Evolutionary conservation across 2,113 vertebrate genomes (phyloP).

Genomic region (Scartelaos histophorus): DNA sequence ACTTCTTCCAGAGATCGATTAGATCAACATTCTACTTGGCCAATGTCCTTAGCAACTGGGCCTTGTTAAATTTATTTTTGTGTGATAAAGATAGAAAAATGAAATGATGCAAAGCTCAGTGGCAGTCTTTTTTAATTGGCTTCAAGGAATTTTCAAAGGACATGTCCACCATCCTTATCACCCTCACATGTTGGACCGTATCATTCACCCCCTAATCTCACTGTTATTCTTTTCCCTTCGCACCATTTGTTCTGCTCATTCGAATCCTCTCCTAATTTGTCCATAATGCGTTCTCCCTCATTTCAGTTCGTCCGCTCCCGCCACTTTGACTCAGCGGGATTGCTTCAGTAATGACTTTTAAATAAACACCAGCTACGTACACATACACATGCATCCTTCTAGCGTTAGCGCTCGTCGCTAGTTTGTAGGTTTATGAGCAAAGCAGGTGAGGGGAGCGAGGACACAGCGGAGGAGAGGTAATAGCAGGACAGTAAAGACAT

Average conservation of each 20-base stretch:
- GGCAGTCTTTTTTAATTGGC: constrained; percentile 7
- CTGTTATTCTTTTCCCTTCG: background rate
- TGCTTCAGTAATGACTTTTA: constrained; percentile 29
- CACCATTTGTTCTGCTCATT: constrained; percentile 1
- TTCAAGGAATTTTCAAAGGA: background rate
- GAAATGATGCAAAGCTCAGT: background rate
- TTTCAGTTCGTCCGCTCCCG: background rate
- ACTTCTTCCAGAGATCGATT: background rate
- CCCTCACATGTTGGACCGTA: background rate
- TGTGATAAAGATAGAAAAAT: background rate
- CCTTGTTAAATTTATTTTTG: background rate
- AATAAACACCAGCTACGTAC: background rate
- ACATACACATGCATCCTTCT: background rate
- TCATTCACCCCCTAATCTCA: background rate
- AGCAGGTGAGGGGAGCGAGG: constrained; percentile 6
- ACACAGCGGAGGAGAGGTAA: constrained; percentile 20
- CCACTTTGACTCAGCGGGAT: constrained; percentile 18
- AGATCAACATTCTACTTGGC: background rate
- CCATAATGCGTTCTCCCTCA: constrained; percentile 12
- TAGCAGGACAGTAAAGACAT: background rate
- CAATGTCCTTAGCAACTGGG: background rate
- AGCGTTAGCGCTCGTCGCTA: constrained; percentile 2
- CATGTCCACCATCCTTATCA: background rate
- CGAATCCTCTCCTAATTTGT: constrained; percentile 12
- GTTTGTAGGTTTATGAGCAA: constrained; percentile 37